Percentiles rank a stretch among this genome's conserved stretches.
These are phyloP conservation scores for Rhodinocichla rosea DNA, from an alignment of 2,113 vertebrate genomes.

Conservation along the genomic window DNA sequence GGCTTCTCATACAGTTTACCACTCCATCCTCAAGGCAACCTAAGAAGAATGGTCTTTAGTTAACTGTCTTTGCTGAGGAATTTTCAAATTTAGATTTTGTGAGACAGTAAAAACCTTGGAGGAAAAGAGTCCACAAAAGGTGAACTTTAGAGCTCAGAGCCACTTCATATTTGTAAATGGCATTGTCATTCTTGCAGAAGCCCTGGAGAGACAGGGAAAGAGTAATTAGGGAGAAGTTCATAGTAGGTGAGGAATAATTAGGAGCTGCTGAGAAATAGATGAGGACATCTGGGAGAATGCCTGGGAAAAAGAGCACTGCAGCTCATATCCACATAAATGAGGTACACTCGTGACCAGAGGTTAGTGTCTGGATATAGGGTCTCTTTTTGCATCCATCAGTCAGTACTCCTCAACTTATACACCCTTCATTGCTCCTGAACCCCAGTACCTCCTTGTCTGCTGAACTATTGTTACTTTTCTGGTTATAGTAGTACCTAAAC, in stretches of 20 bases:
- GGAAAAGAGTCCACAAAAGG: neutral
- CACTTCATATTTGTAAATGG: slow-evolving; percentile 21
- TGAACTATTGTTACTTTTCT: neutral
- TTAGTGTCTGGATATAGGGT: neutral
- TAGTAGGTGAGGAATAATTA: slow-evolving; percentile 45
- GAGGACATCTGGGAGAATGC: neutral
- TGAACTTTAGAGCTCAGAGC: neutral
- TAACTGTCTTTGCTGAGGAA: neutral
- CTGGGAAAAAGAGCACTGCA: neutral
- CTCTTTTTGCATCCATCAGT: neutral
- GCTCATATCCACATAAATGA: neutral
- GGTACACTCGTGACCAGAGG: neutral
- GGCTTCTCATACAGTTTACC: neutral
- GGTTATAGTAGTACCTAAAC: neutral
- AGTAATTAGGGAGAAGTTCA: slow-evolving; percentile 55
- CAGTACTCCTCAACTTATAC: neutral
- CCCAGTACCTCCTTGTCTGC: neutral
- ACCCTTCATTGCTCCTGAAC: neutral
- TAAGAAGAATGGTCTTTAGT: neutral
- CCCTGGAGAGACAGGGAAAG: neutral
- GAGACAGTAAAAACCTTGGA: neutral
- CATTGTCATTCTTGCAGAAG: slow-evolving; percentile 29
- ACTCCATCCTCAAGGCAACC: neutral
- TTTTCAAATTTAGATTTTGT: slow-evolving; percentile 3
- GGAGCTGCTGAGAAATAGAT: neutral